Percentiles rank a stretch among this genome's conserved stretches.
These are phyloP conservation scores for Cynodonichthys magdalenae DNA, from an alignment of 2,797 vertebrate genomes.

Conservation along the genomic window DNA sequence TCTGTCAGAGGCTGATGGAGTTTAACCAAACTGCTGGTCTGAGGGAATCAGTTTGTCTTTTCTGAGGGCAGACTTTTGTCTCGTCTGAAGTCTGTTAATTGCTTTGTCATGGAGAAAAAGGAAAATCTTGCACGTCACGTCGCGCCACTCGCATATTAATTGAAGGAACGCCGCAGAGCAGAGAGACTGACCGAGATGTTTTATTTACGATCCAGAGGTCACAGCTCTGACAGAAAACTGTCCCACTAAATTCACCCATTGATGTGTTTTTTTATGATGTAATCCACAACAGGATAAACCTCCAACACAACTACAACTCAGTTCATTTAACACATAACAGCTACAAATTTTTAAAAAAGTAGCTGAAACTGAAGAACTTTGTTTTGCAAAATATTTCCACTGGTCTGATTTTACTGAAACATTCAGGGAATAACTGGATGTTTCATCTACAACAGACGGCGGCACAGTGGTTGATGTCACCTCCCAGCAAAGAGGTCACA, in stretches of 20 bases:
- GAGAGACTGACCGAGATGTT: constrained; percentile 15
- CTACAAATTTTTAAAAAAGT: too few relatives aligned
- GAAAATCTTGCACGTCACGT: constrained; percentile 25
- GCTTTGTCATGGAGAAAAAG: constrained; percentile 18
- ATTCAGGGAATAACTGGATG: too few relatives aligned
- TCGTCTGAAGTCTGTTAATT: constrained; percentile 43
- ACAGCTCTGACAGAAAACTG: constrained; percentile 7
- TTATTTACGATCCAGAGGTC: constrained; percentile 24
- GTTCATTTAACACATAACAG: too few relatives aligned
- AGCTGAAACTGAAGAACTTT: too few relatives aligned
- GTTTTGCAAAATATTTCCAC: too few relatives aligned
- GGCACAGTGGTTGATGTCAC: too few relatives aligned
- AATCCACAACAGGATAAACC: too few relatives aligned
- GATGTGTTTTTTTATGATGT: too few relatives aligned
- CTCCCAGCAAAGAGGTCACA: too few relatives aligned
- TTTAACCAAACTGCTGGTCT: constrained; percentile 36
- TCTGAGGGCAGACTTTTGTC: constrained; percentile 36
- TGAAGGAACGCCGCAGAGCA: constrained; percentile 21
- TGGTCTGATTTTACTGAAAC: too few relatives aligned
- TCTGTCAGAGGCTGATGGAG: constrained; percentile 19
- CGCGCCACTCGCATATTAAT: constrained; percentile 32
- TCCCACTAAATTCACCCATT: neutral
- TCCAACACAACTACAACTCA: too few relatives aligned
- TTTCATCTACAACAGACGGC: too few relatives aligned
- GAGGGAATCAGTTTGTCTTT: constrained; percentile 35